Percentiles rank a stretch among this genome's conserved stretches.
Evolutionary conservation across 1,140 invertebrate genomes (phyloP).

Genomic region (Drosophila lini): DNA sequence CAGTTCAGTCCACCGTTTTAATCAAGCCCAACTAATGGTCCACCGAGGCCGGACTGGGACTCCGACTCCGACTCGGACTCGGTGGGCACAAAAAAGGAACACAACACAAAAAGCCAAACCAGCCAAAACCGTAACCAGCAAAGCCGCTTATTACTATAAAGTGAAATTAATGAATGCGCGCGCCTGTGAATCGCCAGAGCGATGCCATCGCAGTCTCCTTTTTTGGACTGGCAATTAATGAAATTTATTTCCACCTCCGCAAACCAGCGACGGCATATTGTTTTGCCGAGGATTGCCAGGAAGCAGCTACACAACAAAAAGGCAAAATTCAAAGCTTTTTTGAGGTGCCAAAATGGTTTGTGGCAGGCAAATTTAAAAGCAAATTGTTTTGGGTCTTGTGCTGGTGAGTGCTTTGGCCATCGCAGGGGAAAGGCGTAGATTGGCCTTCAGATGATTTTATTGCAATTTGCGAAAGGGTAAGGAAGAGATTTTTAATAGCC

Average conservation of each 20-base stretch:
- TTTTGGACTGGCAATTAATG: slow-evolving; percentile 75
- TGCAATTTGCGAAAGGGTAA: slow-evolving; percentile 52
- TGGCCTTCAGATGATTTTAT: slow-evolving; percentile 58
- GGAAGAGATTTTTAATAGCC: slow-evolving; percentile 41
- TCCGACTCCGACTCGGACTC: neutral
- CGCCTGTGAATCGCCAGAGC: slow-evolving; percentile 18
- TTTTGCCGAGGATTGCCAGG: slow-evolving; percentile 31
- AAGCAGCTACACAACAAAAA: neutral
- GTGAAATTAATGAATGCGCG: slow-evolving; percentile 79
- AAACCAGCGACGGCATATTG: slow-evolving; percentile 53
- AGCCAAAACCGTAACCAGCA: slow-evolving; percentile 68
- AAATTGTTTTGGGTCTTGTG: slow-evolving; percentile 66
- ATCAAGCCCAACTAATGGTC: slow-evolving; percentile 77
- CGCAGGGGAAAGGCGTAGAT: slow-evolving; percentile 37
- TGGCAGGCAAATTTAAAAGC: slow-evolving; percentile 68
- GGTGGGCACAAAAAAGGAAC: neutral
- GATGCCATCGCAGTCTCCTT: slow-evolving; percentile 43
- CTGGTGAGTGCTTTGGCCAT: slow-evolving; percentile 10
- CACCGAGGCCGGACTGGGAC: slow-evolving; percentile 22
- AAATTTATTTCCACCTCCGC: slow-evolving; percentile 72
- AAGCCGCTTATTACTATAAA: slow-evolving; percentile 83
- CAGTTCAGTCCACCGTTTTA: slow-evolving; percentile 61
- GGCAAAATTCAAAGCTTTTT: slow-evolving; percentile 18
- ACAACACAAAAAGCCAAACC: slow-evolving; percentile 28
- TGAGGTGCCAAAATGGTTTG: slow-evolving; percentile 44